Evolutionary conservation across 2,888 invertebrate species (phyloP).

Genomic region (Imbricaverruca yamaguchii): DNA sequence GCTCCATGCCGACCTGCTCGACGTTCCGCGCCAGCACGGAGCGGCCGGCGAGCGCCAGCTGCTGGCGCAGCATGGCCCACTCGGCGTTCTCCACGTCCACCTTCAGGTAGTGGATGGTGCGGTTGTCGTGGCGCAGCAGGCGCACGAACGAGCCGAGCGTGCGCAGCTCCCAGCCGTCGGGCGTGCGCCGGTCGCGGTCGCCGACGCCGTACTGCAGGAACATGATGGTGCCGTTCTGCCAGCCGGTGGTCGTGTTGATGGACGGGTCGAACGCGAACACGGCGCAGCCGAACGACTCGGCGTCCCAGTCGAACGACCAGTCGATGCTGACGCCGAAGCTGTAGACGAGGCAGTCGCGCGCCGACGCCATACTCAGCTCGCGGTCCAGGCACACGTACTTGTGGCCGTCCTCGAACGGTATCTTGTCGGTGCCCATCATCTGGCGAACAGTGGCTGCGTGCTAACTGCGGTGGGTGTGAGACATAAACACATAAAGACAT

Average conservation of each 20-base stretch:
- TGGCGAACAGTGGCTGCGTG: not conserved
- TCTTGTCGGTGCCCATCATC: conserved; percentile 6
- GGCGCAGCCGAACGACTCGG: conserved; percentile 25
- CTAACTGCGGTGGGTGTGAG: not conserved
- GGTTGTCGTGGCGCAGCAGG: conserved; percentile 27
- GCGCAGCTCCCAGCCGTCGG: conserved; percentile 35
- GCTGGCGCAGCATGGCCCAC: not conserved
- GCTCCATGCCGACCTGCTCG: not conserved
- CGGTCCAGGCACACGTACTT: conserved; percentile 7
- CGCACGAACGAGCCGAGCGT: conserved; percentile 37
- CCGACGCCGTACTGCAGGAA: conserved; percentile 31
- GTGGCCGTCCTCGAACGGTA: conserved; percentile 1
- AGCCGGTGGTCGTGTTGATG: conserved; percentile 19
- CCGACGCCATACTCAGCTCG: not conserved
- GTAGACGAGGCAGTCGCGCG: conserved; percentile 25
- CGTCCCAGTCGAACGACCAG: conserved; percentile 26
- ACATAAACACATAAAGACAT: not conserved
- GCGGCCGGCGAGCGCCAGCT: not conserved
- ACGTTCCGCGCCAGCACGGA: not conserved
- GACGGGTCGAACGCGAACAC: conserved; percentile 27
- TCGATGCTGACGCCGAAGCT: conserved; percentile 26
- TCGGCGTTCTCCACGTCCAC: conserved; percentile 27
- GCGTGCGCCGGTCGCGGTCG: not conserved
- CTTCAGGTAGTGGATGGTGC: conserved; percentile 26
- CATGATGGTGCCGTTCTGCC: conserved; percentile 33